Conservation (phyloP, 2,113 vertebrate species). For the Nestor notabilis region DNA sequence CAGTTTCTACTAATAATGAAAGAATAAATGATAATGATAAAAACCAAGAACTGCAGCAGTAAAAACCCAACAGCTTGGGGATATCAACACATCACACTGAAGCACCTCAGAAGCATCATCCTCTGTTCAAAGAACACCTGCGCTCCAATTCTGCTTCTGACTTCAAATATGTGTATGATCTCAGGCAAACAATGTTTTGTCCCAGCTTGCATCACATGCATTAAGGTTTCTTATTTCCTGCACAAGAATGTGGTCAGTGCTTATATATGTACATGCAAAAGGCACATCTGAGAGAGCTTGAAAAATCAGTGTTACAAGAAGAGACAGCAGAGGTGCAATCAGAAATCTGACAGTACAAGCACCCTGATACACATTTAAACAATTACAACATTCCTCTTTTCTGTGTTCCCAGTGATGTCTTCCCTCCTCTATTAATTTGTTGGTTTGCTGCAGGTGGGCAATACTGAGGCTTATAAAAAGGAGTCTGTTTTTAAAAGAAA, state of each 20-base stretch:
- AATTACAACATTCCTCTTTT: not conserved
- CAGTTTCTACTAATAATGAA: not conserved
- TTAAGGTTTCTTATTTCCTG: not conserved
- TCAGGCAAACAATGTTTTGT: not conserved
- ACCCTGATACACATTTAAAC: not conserved
- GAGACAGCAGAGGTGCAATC: not conserved
- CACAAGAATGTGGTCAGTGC: not conserved
- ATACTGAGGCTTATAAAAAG: not conserved
- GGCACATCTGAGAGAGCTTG: not conserved
- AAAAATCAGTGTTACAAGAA: not conserved
- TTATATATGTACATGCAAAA: not conserved
- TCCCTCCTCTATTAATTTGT: not conserved
- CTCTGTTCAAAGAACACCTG: not conserved
- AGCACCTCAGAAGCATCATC: not conserved
- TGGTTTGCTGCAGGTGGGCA: not conserved
- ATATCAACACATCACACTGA: not conserved
- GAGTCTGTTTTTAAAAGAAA: not conserved
- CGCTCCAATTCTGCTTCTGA: not conserved
- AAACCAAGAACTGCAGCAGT: not conserved
- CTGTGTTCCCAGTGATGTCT: not conserved
- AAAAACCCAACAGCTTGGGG: not conserved
- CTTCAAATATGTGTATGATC: not conserved
- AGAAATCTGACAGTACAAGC: not conserved
- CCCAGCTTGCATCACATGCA: accelerated
- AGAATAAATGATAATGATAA: not conserved